phyloP scores from a whole-genome alignment of 2,888 invertebrate genomes.

The Ypsolopha sequella region DNA sequence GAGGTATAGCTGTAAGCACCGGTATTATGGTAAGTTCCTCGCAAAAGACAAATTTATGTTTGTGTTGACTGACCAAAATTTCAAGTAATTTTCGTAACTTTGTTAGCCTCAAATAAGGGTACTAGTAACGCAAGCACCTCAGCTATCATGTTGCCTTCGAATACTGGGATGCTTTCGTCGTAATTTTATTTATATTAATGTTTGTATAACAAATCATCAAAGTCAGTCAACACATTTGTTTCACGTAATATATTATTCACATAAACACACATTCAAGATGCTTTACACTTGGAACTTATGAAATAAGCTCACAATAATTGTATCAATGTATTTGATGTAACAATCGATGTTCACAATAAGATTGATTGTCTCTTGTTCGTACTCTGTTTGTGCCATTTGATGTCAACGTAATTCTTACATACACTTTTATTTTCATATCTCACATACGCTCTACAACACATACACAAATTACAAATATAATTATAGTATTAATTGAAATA shows the following conservation, averaged over 20 bases:
- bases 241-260: conserved; percentile 46
- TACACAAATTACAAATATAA: conserved; percentile 9
- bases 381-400: background rate
- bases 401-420: conserved; percentile 3
- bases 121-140: no score
- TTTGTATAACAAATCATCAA: conserved; percentile 1
- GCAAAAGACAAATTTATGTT: conserved; percentile 34
- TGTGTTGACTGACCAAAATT: conserved; percentile 54
- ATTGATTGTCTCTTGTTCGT: background rate
- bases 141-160: no score
- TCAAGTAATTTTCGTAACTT: no score
- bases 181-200: background rate
- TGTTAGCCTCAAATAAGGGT: no score
- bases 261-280: conserved; percentile 28
- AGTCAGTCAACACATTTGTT: conserved; percentile 58
- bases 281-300: conserved; percentile 32
- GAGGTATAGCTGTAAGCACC: conserved; percentile 98
- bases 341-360: background rate
- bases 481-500: conserved; percentile 1
- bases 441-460: conserved; percentile 38
- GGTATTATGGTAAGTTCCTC: conserved; percentile 96
- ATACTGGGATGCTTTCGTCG: conserved; percentile 25
- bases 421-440: conserved; percentile 25
- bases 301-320: background rate
- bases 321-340: background rate